Evolutionary conservation across 2,888 invertebrate species (phyloP).

Genomic region (Calephelis perditalis): DNA sequence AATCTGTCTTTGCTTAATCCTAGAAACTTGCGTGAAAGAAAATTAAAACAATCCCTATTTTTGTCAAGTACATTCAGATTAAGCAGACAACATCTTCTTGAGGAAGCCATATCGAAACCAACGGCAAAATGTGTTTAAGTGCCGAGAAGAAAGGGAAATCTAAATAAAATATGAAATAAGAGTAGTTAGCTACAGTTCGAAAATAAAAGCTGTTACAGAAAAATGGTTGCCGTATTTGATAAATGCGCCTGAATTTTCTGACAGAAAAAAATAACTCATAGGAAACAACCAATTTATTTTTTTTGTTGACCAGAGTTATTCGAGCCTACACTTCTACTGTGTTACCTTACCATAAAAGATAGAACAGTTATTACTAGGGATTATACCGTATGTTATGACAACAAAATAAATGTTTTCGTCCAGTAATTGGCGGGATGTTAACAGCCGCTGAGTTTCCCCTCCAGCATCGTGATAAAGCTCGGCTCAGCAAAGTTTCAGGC

Average conservation of each 20-base stretch:
- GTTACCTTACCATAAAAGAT: too few species aligned
- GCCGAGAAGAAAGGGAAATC: not conserved
- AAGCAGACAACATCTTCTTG: conserved; percentile 13
- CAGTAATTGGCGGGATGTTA: too few species aligned
- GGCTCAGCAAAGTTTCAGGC: too few species aligned
- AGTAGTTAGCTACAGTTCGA: conserved; percentile 13
- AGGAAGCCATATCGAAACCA: conserved; percentile 15
- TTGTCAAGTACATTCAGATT: conserved; percentile 6
- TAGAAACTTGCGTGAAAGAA: not conserved
- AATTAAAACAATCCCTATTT: not conserved
- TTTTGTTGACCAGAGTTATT: conserved; percentile 1
- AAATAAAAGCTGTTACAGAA: conserved; percentile 17
- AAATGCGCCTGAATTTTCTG: not conserved
- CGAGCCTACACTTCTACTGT: too few species aligned
- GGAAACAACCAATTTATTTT: not conserved
- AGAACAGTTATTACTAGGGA: too few species aligned
- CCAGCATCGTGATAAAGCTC: too few species aligned
- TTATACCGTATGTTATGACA: too few species aligned
- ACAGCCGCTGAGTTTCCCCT: too few species aligned
- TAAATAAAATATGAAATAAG: conserved; percentile 12
- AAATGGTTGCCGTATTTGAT: conserved; percentile 12
- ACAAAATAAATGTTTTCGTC: too few species aligned
- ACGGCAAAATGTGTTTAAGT: conserved; percentile 11
- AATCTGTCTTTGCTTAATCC: not conserved
- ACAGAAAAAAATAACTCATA: not conserved